Conservation (phyloP, 1,140 invertebrate genomes). For the Lepidotrigona ventralis region DNA sequence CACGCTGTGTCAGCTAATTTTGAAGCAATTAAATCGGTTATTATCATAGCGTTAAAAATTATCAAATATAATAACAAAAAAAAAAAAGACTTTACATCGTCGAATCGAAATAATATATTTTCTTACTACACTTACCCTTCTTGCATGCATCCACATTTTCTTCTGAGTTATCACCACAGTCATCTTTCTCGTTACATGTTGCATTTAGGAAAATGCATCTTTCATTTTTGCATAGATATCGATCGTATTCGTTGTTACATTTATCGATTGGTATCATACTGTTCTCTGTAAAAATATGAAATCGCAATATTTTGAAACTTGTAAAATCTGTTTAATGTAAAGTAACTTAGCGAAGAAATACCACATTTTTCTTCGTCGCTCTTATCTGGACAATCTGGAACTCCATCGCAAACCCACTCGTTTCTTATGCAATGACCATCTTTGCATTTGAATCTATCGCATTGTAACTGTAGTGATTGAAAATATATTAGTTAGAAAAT, state of each 20-base stretch:
- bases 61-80: too few species aligned
- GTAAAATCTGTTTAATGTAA: neutral
- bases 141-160: constrained; percentile 81
- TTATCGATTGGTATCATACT: constrained; percentile 61
- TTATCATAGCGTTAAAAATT: neutral
- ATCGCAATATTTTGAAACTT: neutral
- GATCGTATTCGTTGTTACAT: constrained; percentile 76
- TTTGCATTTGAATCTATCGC: constrained; percentile 81
- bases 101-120: too few species aligned
- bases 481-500: neutral
- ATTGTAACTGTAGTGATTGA: constrained; percentile 54
- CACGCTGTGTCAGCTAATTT: constrained; percentile 55
- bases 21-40: constrained; percentile 2
- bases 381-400: constrained; percentile 83
- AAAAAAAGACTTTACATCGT: neutral
- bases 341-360: constrained; percentile 57
- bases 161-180: constrained; percentile 91
- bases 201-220: constrained; percentile 83
- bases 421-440: constrained; percentile 83
- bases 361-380: constrained; percentile 85
- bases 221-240: constrained; percentile 82
- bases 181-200: constrained; percentile 86
- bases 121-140: constrained; percentile 64
- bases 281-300: constrained; percentile 38
- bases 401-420: constrained; percentile 84